Evolutionary conservation across 2,888 invertebrate species (phyloP).

Genomic region (Amblyjoppa fuscipennis): DNA sequence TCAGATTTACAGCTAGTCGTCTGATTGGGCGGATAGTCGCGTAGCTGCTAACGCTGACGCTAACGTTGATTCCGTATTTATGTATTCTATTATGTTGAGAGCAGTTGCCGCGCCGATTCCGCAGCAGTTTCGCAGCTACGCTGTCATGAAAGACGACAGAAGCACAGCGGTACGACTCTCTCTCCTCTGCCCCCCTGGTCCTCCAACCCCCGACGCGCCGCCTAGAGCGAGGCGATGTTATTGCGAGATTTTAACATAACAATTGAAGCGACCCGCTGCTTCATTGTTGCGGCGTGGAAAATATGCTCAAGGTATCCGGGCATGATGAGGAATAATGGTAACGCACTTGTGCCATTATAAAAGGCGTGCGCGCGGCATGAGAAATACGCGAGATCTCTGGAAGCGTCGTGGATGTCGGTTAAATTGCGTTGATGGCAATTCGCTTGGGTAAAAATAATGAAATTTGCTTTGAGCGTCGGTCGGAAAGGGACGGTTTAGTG

Average conservation of each 20-base stretch:
- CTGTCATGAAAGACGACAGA: constrained; percentile 62
- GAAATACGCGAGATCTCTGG: neutral
- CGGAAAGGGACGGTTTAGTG: neutral
- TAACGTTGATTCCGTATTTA: constrained; percentile 75
- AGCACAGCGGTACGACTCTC: constrained; percentile 35
- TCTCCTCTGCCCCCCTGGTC: neutral
- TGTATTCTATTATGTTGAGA: constrained; percentile 77
- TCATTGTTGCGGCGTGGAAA: constrained; percentile 73
- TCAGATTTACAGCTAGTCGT: constrained; percentile 52
- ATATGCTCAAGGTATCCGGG: constrained; percentile 59
- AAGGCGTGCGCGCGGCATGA: neutral
- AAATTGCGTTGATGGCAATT: neutral
- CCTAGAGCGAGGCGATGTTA: constrained; percentile 66
- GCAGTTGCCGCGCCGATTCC: constrained; percentile 68
- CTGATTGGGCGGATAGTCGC: constrained; percentile 25
- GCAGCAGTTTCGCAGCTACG: constrained; percentile 4
- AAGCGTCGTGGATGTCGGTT: neutral
- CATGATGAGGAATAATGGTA: constrained; percentile 36
- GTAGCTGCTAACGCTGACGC: constrained; percentile 44
- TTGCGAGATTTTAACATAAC: constrained; percentile 77
- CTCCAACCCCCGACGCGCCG: neutral
- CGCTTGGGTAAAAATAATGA: constrained; percentile 18
- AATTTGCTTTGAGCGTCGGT: neutral
- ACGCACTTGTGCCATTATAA: constrained; percentile 31
- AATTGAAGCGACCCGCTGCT: constrained; percentile 72